Evolutionary conservation across 2,113 vertebrate species (phyloP), one percentile per base, ranked within the genome.

Genomic region (Nematolebias whitei): DNA sequence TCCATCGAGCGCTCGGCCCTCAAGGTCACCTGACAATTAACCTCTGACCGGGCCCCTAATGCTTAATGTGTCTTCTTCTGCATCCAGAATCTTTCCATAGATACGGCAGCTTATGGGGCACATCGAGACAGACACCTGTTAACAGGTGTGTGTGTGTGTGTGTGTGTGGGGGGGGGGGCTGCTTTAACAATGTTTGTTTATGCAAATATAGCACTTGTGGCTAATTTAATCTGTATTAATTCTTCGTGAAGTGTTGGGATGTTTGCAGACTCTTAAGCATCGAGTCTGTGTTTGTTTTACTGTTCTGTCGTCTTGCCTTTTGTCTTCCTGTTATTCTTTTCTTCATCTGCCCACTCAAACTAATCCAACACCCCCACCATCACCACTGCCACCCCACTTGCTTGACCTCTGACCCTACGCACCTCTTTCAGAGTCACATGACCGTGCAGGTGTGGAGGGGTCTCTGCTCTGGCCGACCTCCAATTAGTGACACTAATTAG

Each of bases 401-500:
- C 24, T 22, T 22, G 71, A 87, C 92, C 92, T 71, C 63, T 87
- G 84, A 90, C 90, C 91, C 83, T 8, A 52, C 76, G 88, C 91
- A 93, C 89, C 91, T 92, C 90, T 88, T 80, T 83, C 68, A 80
- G 71, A 83, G 90, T 92, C 92, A 93, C 91, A 92, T 93, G 93
- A 93, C 85, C 78, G 2, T 81, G 92, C 93, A 93, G 92, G 91
- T 93, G 93, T 92, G 91, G 91, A 91, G 90, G 86, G 91, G 91
- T 90, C 87, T 88, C 85, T 77, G 79, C 79, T 83, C 88, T 41
- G 68, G 63, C 76, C 64, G 83, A 82, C 92, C 90, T 78, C 90
- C 88, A 93, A 93, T 93, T 91, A 93, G 91, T 77, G 85, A 91
- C 87, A 88, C 90, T 93, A 93, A 93, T 93, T 93, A 93, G 86